phyloP scores from a whole-genome alignment of 1,140 invertebrate genomes.

The Megalopta genalis region DNA sequence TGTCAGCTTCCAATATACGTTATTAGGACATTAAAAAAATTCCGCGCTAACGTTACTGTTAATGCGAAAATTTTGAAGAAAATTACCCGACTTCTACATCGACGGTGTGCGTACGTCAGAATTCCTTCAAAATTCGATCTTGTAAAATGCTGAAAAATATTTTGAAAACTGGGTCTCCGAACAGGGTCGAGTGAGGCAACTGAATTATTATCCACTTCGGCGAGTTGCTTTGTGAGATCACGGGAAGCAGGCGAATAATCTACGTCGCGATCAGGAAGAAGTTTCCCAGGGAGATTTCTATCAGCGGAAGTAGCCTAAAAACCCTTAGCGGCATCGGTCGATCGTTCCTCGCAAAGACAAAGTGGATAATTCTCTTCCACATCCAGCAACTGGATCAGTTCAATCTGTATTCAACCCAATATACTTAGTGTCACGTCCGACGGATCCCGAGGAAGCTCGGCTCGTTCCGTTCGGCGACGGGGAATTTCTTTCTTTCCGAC shows the following conservation, averaged over 20 bases:
- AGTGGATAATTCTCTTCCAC: constrained; percentile 59
- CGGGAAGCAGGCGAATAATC: not conserved
- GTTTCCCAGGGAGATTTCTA: constrained; percentile 38
- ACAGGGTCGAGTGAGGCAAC: not conserved
- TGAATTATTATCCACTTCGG: constrained; percentile 1
- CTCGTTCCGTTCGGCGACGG: not conserved
- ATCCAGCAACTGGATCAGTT: constrained; percentile 50
- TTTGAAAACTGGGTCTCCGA: no score
- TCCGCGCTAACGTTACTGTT: no score
- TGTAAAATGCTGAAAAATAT: no score
- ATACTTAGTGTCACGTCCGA: constrained; percentile 59
- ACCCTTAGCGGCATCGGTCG: constrained; percentile 34
- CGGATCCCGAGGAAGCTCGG: constrained; percentile 31
- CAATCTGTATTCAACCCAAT: constrained; percentile 60
- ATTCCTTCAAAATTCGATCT: no score
- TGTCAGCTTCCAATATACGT: no score
- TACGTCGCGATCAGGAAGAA: constrained; percentile 4
- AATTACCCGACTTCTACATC: no score
- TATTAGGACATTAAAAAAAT: no score
- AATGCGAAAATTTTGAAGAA: no score
- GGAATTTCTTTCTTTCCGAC: not conserved
- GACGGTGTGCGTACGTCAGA: no score
- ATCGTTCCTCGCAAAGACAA: constrained; percentile 49
- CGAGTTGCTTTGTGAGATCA: not conserved
- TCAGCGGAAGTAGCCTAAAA: constrained; percentile 11